Evolutionary conservation across 1,140 invertebrate genomes (phyloP), one percentile per base, ranked within the genome.

Genomic region (Lepidurus apus): DNA sequence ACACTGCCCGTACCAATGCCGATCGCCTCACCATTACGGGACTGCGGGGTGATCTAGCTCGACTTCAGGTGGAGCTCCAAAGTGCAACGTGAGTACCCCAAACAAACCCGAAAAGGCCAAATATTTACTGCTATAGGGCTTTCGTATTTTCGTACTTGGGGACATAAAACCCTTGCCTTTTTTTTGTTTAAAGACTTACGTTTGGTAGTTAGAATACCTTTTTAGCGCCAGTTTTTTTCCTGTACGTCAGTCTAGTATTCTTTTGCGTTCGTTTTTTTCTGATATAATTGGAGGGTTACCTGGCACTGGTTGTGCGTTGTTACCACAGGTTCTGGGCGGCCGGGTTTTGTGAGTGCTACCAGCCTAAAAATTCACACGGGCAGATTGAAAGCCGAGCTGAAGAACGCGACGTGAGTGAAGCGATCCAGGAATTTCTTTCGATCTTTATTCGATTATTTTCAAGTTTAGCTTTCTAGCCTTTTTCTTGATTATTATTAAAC

Each of bases 301-400:
- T 65, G 53, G 53, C 17, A 65, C 8, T 65, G 53, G 53, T 65
- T 65, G 34, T 34, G 34, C 34, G 34, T 34, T 34, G 53, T 65
- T 17, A 65, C 53, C 53, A 21, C 53, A 65, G 53, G 53, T 65
- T 7, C 53, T 65, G 53, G 53, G 17, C 53, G 53, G 13, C 53
- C 53, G 53, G 53, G 53, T 13, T 65, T 65, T 65, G 53, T 65
- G 53, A 65, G 53, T 65, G 17, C 53, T 65, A 65, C 53, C 17
- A 65, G 53, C 53, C 53, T 65, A n/a, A 65, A 65, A 65, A 65
- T 65, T 65, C 53, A 65, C 13, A 65, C 53, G 53, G 53, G 53
- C 53, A 13, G 53, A 65, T 21, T 65, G 53, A 65, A 65, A 65
- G 53, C 53, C 53, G 53, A 65, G 21, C 13, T 65, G 53, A 65